Conservation (phyloP, 2,113 vertebrate species). For the Arothron firmamentum region DNA sequence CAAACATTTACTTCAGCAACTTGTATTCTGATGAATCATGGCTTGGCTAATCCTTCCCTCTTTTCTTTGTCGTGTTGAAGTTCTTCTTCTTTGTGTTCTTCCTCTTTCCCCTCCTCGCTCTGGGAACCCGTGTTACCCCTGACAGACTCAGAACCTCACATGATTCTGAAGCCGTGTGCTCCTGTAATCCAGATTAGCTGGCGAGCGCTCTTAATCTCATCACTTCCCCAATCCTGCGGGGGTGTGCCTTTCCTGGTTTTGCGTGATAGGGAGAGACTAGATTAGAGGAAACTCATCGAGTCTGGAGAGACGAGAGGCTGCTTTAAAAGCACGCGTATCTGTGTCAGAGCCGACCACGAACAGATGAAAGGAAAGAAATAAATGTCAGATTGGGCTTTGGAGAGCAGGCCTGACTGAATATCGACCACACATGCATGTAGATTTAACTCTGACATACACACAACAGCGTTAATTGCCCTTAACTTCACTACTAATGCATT, state of each 20-base stretch:
- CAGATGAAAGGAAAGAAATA: conserved; percentile 8
- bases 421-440: conserved; percentile 5
- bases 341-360: conserved; percentile 36
- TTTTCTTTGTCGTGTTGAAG: conserved; percentile 22
- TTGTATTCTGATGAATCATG: conserved; percentile 50
- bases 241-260: conserved; percentile 71
- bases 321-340: conserved; percentile 51
- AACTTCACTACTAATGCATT: background rate
- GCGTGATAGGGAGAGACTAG: conserved; percentile 47
- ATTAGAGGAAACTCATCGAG: conserved; percentile 56
- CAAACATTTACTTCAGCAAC: conserved; percentile 23
- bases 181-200: conserved; percentile 78
- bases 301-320: conserved; percentile 33
- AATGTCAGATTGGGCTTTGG: conserved; percentile 19
- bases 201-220: conserved; percentile 75
- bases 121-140: conserved; percentile 15
- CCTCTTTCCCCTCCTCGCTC: conserved; percentile 14
- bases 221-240: conserved; percentile 68
- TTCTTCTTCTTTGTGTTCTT: conserved; percentile 8
- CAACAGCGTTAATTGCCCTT: background rate
- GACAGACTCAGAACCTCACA: conserved; percentile 54
- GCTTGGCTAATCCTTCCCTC: conserved; percentile 39
- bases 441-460: background rate
- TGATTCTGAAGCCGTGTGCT: conserved; percentile 64
- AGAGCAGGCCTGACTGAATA: conserved; percentile 14